Evolutionary conservation across 2,797 vertebrate genomes (phyloP), one percentile per base, ranked within the genome.

Genomic region (Malacoraja senta): DNA sequence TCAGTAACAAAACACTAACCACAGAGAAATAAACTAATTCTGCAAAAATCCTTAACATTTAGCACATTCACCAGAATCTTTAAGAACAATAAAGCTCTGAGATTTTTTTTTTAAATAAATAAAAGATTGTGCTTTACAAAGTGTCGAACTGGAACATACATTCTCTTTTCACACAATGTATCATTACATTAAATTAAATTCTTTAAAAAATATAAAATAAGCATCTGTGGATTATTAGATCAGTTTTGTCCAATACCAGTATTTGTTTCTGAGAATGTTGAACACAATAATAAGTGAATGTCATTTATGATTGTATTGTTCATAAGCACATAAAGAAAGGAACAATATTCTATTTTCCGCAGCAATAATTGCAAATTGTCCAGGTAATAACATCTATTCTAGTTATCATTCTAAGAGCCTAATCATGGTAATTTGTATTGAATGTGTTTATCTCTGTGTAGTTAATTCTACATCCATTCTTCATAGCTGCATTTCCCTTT

Each of bases 1-100:
- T 91, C 35, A 91, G 68, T 91, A 91, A 65, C 35, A 72, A 38
- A 74, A 92, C 71, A 76, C 71, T 76, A 71, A 92, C 44, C 21
- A 61, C 81, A 26, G 53, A 84, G 29, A 92, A 92, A 76, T 92
- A 44, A 17, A 12, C 71, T 53, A 74, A 26, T 38, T 92, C 90
- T 74, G 90, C 71, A 76, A 53, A 53, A 91, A 19, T 6, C 90
- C 10, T 53, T 53, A 58, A 35, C 68, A 8, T 76, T 76, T 65
- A 90, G 86, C 86, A 90, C 65, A 65, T 74, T 53, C 13, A 71
- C 90, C 38, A 58, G 90, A 58, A 92, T 29, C 72, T 76, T n/a
- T 26, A 92, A 76, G 21, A n/a, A 71, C 71, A 74, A 44, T 76
- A 92, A 53, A 92, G 90, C 90, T 76, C 71, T 74, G 29, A 38